phyloP scores from a whole-genome alignment of 2,888 invertebrate genomes.

The Erebia ligea region DNA sequence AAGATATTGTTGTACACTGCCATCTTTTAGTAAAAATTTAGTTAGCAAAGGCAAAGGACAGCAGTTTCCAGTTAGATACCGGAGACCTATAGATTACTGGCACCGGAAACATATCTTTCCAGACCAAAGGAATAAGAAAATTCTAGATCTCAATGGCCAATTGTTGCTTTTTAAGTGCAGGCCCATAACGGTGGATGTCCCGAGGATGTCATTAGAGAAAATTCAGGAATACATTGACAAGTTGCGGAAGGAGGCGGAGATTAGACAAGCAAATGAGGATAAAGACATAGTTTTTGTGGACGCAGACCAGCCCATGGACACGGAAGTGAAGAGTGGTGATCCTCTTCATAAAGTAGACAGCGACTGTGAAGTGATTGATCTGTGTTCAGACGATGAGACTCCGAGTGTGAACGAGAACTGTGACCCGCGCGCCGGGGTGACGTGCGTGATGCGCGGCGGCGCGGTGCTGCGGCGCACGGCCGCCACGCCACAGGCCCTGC shows the following conservation, averaged over 20 bases:
- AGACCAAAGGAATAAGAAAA: constrained; percentile 68
- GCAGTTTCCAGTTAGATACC: constrained; percentile 71
- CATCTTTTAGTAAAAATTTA: constrained; percentile 61
- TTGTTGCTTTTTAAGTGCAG: constrained; percentile 78
- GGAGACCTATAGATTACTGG: constrained; percentile 77
- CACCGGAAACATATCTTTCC: constrained; percentile 70
- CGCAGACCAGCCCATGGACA: constrained; percentile 56
- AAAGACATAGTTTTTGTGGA: constrained; percentile 77
- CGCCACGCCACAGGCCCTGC: constrained; percentile 67
- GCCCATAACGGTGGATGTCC: constrained; percentile 72
- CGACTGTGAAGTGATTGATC: constrained; percentile 85
- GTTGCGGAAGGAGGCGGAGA: constrained; percentile 58
- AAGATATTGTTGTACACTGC: constrained; percentile 68
- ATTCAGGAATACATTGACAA: constrained; percentile 72
- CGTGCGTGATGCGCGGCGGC: constrained; percentile 71
- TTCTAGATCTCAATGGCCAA: constrained; percentile 74
- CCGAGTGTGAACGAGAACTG: constrained; percentile 71
- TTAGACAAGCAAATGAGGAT: constrained; percentile 51
- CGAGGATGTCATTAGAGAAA: constrained; percentile 67
- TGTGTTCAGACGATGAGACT: constrained; percentile 87
- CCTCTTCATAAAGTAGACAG: constrained; percentile 63
- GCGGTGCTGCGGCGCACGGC: constrained; percentile 68
- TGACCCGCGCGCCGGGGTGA: constrained; percentile 69
- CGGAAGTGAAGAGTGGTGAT: constrained; percentile 58
- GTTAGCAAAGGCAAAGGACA: constrained; percentile 66